Evolutionary conservation across 1,140 invertebrate species (phyloP), one percentile per base, ranked within the genome.

Genomic region (Sarcophaga peregrina): DNA sequence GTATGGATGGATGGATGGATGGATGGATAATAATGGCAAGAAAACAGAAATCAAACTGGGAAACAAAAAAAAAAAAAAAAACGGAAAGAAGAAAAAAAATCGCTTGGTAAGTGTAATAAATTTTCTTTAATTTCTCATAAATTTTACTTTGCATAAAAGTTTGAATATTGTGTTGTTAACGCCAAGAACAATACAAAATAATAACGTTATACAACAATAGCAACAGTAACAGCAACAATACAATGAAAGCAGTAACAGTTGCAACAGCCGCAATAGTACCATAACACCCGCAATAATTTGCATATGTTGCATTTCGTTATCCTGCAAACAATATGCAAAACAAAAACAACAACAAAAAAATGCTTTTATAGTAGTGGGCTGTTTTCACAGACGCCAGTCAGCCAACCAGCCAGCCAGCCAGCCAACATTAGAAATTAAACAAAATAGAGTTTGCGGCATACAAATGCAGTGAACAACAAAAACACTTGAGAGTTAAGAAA

Each of bases 91-190:
- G 37, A 46, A 74, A 78, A 78, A 78, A 78, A 52, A 68, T 68
- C 10, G n/a, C 15, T 78, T 78, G 75, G 75, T 78, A 78, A 78
- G 47, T 78, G 75, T 50, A 78, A 78, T 78, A 78, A 78, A 78
- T 78, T 78, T 78, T 78, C 47, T 78, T 78, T 78, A 78, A 78
- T 78, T 78, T 78, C 75, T 78, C 75, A 78, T 78, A 78, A 78
- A 78, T 78, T 78, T 78, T 78, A 50, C 75, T 78, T 78, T 50
- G 75, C 75, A 78, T 78, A 78, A 50, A 37, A 78, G 75, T 78
- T 78, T 78, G 75, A 78, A 78, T 78, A 78, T 78, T 78, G 75
- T 78, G 75, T 78, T 78, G 75, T 78, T 78, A 78, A 78, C 75
- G 75, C 75, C 48, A 78, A 78, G 75, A 78, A 78, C 75, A 78